phyloP scores from a whole-genome alignment of 1,140 invertebrate species.

The Sminthurinus signatus region DNA sequence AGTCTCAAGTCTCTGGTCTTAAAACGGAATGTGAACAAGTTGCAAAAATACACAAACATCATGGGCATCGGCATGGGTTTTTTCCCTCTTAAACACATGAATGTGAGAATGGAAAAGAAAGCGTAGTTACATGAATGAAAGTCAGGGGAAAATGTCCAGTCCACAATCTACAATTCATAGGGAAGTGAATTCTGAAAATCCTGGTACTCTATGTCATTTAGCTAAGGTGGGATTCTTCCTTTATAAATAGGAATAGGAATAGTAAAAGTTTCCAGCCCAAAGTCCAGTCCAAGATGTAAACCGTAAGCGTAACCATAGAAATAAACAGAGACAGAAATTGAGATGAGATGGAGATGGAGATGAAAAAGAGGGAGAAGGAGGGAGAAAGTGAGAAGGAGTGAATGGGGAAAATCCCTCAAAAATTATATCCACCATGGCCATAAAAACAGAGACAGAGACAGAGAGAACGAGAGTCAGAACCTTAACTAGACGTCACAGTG shows the following conservation, averaged over 20 bases:
- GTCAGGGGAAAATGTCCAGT: not conserved
- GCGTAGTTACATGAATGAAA: not conserved
- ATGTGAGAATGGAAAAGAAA: slow-evolving; percentile 1
- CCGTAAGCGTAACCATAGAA: too few species aligned
- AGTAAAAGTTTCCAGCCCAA: too few species aligned
- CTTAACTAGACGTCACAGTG: slow-evolving; percentile 7
- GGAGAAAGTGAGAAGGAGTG: not conserved
- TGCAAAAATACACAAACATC: too few species aligned
- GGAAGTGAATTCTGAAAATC: not conserved
- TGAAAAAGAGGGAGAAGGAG: slow-evolving; percentile 17
- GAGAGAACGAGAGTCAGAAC: slow-evolving; percentile 3
- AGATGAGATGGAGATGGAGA: too few species aligned
- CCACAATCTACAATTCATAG: too few species aligned
- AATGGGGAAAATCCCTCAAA: slow-evolving; percentile 25
- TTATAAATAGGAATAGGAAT: slow-evolving; percentile 27
- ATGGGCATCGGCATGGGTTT: too few species aligned
- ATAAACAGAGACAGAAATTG: too few species aligned
- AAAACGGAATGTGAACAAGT: too few species aligned
- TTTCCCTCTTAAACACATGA: not conserved
- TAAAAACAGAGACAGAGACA: too few species aligned
- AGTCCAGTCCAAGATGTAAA: too few species aligned
- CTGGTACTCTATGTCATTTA: slow-evolving; percentile 22
- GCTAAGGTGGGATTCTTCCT: not conserved
- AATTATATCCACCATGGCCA: slow-evolving; percentile 29
- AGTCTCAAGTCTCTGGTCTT: too few species aligned